Base-by-base conservation (phyloP, 1,140 invertebrate genomes). In the Acromyrmex echinatior region DNA sequence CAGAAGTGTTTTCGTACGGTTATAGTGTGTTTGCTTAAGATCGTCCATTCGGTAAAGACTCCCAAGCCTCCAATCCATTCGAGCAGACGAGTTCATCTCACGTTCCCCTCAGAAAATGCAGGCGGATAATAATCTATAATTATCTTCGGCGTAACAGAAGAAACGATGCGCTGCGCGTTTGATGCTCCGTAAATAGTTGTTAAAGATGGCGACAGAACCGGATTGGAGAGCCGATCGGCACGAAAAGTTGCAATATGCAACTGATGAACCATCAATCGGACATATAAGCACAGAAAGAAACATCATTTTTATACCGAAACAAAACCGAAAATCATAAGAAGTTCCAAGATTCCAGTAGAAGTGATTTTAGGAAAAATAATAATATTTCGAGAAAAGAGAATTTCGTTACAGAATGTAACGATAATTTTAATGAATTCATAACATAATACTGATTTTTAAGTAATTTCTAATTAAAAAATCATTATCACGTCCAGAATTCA, bases 101-200 rank as follows among this genome's bases (percentile, higher is more conserved):
- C 51, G 58, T 65, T 49, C 49, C 28, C 86, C 73, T 39, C 16
- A 35, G 16, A 49, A 65, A 71, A 82, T 70, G 76, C 79, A 76
- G 45, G 31, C 78, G 49, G 76, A 90, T 90, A 91, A 91, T 91
- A 81, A 76, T 87, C 91, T 91, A 91, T 91, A 91, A 91, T 91
- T 91, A 91, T 91, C 80, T 14, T 12, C 25, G 68, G 49, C 62
- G 18, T 56, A 65, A 70, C 45, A 51, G 73, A 18, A 56, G 16
- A n/a, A 63, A 49, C n/a, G 14, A 45, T 49, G 21, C 53, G 7
- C 12, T 51, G 25, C 51, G 58, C 39, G 66, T 80, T 77, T 10
- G 16, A 28, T 7, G n/a, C 10, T 70, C 77, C 53, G n/a, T 77
- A 91, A 88, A 91, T 86, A 91, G 25, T 39, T 45, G 28, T 31